A percentile compares a stretch with the other conserved stretches of the same genome.
Conservation (phyloP, 2,797 vertebrate genomes). For the Sebastes cheni region DNA sequence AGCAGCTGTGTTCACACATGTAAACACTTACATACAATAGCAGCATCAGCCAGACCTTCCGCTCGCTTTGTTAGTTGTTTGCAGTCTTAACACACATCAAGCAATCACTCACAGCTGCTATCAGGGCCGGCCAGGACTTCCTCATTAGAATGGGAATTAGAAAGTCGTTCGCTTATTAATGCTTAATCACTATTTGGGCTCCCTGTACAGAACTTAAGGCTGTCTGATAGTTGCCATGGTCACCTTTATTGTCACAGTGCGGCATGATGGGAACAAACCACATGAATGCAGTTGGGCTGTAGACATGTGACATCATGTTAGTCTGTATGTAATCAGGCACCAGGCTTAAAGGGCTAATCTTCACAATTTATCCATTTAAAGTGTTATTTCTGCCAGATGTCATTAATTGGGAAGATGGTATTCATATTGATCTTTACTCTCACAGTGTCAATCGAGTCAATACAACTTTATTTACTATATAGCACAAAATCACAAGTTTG, state of each 20-base stretch:
- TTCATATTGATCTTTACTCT: neutral
- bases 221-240: constrained; percentile 21
- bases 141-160: constrained; percentile 24
- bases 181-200: constrained; percentile 1
- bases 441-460: neutral
- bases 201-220: neutral
- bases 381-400: neutral
- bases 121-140: constrained; percentile 17
- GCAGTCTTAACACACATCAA: neutral
- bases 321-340: neutral
- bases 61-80: constrained; percentile 31
- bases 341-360: neutral
- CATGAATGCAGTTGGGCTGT: neutral
- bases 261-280: constrained; percentile 7
- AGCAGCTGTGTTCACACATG: constrained; percentile 26
- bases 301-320: neutral
- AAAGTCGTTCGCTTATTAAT: constrained; percentile 33
- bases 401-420: neutral
- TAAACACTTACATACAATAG: neutral
- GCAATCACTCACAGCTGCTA: constrained; percentile 25
- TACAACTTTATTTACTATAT: neutral
- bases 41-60: neutral
- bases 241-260: neutral
- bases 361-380: neutral
- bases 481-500: neutral